Conservation (phyloP, 2,888 invertebrate species). For the Cephus spinipes region DNA sequence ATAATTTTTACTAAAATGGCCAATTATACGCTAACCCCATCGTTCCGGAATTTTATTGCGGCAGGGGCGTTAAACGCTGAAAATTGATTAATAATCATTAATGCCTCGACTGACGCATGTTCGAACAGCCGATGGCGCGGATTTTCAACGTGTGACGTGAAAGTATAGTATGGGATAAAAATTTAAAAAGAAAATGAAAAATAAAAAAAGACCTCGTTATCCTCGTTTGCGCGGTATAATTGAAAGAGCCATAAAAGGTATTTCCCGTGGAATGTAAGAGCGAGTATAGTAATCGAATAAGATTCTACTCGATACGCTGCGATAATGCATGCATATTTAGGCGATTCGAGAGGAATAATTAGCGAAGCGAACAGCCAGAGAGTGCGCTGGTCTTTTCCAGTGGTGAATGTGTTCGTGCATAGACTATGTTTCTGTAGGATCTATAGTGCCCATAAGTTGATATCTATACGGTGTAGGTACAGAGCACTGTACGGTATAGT, state of each 20-base stretch:
- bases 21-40: slow-evolving; percentile 50
- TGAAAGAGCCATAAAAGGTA: background rate
- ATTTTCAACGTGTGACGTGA: background rate
- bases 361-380: slow-evolving; percentile 34
- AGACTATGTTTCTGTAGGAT: background rate
- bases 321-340: slow-evolving; percentile 56
- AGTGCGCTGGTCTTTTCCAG: background rate
- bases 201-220: slow-evolving; percentile 31
- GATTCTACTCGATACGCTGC: slow-evolving; percentile 13
- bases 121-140: slow-evolving; percentile 25
- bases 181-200: slow-evolving; percentile 6
- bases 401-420: background rate
- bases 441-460: background rate
- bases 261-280: slow-evolving; percentile 4
- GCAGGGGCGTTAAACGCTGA: slow-evolving; percentile 42
- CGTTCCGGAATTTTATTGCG: slow-evolving; percentile 45
- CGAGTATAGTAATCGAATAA: slow-evolving; percentile 11
- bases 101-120: slow-evolving; percentile 40
- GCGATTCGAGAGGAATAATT: slow-evolving; percentile 56
- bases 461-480: background rate
- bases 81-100: slow-evolving; percentile 57
- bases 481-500: slow-evolving; percentile 23
- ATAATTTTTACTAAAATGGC: slow-evolving; percentile 48
- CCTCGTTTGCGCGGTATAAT: slow-evolving; percentile 20
- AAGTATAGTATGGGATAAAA: background rate